A percentile compares a stretch with the other conserved stretches of the same genome.
These are phyloP conservation scores for Pinna nobilis DNA, from an alignment of 1,140 invertebrate genomes.

Conservation along the genomic window DNA sequence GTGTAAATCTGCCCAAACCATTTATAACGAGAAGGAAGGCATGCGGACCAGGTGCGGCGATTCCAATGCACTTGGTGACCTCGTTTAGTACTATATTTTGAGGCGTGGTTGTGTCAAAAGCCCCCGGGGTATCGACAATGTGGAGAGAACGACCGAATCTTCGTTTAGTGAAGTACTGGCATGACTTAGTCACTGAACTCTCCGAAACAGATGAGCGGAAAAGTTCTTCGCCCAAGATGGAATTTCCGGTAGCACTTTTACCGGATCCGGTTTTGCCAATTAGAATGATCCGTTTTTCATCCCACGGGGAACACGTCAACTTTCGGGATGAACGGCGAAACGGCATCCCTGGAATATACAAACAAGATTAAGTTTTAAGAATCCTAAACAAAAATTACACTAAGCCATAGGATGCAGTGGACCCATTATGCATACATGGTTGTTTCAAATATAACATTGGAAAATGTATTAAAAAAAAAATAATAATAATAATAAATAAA, in stretches of 20 bases:
- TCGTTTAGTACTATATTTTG: constrained; percentile 11
- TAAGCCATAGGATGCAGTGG: too few species aligned
- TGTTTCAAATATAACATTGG: too few species aligned
- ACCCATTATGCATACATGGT: too few species aligned
- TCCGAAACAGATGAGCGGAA: constrained; percentile 13
- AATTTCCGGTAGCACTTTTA: constrained; percentile 47
- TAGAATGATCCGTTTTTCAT: constrained; percentile 34
- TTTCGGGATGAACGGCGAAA: too few species aligned
- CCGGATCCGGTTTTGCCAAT: constrained; percentile 43
- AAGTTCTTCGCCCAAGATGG: constrained; percentile 20
- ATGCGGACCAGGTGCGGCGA: constrained; percentile 41
- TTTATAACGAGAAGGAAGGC: constrained; percentile 32
- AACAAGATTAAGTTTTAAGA: too few species aligned
- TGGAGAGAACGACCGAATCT: constrained; percentile 30
- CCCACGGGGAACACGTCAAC: too few species aligned
- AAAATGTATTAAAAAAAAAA: too few species aligned
- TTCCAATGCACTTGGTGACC: constrained; percentile 17
- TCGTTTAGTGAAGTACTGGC: constrained; percentile 8
- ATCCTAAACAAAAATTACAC: too few species aligned
- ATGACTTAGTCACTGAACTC: constrained; percentile 5
- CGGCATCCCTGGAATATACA: too few species aligned
- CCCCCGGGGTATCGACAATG: constrained; percentile 41
- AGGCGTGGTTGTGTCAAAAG: constrained; percentile 29
- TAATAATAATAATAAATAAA: too few species aligned
- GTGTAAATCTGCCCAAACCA: constrained; percentile 26